Base-by-base conservation (phyloP, 1,140 invertebrate genomes). In the Zaprionus lachaisei region DNA sequence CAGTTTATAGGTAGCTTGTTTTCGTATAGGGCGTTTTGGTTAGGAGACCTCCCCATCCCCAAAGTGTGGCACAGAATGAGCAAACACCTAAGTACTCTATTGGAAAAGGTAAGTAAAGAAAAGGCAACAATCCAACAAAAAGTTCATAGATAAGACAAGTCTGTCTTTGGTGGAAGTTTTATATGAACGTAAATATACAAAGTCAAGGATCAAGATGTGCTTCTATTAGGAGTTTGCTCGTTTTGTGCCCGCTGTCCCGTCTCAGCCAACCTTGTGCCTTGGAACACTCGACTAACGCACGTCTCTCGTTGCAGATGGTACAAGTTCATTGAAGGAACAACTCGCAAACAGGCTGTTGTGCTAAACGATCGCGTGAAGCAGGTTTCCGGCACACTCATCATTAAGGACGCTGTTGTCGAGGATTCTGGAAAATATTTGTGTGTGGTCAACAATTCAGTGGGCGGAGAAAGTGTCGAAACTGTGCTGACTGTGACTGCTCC, bases 361-460 rank as follows among this genome's bases (percentile, higher is more conserved):
- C 93, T 98, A 57, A 96, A 97, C 91, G 97, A 98, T 55, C 95
- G 97, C 78, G 96, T 98, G 2, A 97, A 97, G 84, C 97, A 98
- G 94, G 96, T 98, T n/a, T 98, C 97, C 75, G 98, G 98, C 66
- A 99, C 98, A 66, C 93, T 99, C 68, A 97, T 98, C 77, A 98
- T 99, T 68, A 95, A 96, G 69, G 97, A 98, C 91, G 97, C 97
- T 24, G 96, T 96, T 81, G 97, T 98, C 49, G 96, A 97, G 84
- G 98, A 99, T 93, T 98, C 97, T 69, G 98, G 98, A 80, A 98
- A 98, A 92, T 99, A 98, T 91, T 93, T 98, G 26, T 99, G 98
- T 92, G 97, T 98, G 70, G 98, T 98, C 1, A 98, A 98, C 90
- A 99, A 99, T 91, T 97, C 97, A 1, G 97, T 98, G 31, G 98